Percentiles rank a stretch among this genome's conserved stretches.
Evolutionary conservation across 1,140 invertebrate genomes (phyloP).

Genomic region (Pectinophora gossypiella): DNA sequence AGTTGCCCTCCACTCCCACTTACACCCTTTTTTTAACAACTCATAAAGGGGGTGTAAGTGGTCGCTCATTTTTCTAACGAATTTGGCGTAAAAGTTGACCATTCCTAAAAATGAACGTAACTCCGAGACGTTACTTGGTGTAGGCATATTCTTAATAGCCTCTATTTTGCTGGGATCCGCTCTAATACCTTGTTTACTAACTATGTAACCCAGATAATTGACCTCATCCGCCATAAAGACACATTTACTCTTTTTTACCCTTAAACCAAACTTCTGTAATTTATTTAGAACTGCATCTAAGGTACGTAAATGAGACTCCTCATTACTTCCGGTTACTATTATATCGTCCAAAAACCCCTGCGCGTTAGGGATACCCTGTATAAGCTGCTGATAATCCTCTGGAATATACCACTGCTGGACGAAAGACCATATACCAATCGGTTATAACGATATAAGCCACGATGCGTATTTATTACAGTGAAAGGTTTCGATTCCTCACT

Average conservation of each 20-base stretch:
- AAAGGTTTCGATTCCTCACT: constrained; percentile 35
- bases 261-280: background rate
- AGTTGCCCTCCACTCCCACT: background rate
- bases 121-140: background rate
- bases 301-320: background rate
- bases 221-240: background rate
- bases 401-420: constrained; percentile 38
- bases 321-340: background rate
- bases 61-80: background rate
- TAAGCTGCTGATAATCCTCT: constrained; percentile 41
- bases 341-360: background rate
- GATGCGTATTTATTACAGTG: constrained; percentile 47
- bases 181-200: background rate
- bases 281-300: background rate
- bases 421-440: constrained; percentile 50
- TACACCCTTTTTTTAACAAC: background rate
- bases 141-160: background rate
- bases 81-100: background rate
- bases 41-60: background rate
- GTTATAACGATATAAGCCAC: constrained; percentile 42
- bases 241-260: constrained; percentile 6
- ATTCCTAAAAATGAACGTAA: background rate
- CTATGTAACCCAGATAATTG: background rate
- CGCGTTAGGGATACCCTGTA: constrained; percentile 14
- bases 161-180: background rate